Conservation (phyloP, 2,888 invertebrate species). For the Autographa pulchrina region DNA sequence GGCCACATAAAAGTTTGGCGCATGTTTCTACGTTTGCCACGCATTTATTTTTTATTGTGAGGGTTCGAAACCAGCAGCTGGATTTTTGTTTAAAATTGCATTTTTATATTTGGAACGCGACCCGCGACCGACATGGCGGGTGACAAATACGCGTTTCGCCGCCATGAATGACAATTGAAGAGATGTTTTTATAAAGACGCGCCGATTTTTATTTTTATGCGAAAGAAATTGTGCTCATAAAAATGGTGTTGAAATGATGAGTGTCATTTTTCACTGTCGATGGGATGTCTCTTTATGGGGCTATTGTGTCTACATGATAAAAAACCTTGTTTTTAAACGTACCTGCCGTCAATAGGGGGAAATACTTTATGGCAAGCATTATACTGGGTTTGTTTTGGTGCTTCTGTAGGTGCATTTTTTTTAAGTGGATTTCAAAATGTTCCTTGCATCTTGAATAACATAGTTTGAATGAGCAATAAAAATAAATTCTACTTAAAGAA, state of each 20-base stretch:
- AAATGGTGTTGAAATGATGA: conserved; percentile 88
- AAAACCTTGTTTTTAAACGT: conserved; percentile 67
- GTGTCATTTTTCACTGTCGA: conserved; percentile 87
- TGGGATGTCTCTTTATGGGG: conserved; percentile 83
- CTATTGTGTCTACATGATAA: conserved; percentile 82
- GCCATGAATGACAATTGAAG: conserved; percentile 90
- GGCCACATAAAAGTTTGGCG: conserved; percentile 67
- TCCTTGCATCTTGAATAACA: too few species aligned
- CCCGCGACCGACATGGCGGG: conserved; percentile 82
- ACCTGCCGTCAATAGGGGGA: conserved; percentile 54
- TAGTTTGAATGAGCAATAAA: too few species aligned
- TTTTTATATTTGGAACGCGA: conserved; percentile 89
- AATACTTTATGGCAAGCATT: conserved; percentile 39
- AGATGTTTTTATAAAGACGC: conserved; percentile 88
- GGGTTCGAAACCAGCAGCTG: conserved; percentile 80
- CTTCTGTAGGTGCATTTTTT: not conserved
- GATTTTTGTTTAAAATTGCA: conserved; percentile 89
- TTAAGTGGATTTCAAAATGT: not conserved
- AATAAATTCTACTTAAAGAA: too few species aligned
- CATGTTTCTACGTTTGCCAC: conserved; percentile 76
- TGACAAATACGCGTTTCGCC: conserved; percentile 88
- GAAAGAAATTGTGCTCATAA: conserved; percentile 88
- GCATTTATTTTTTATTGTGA: conserved; percentile 86
- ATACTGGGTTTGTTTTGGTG: conserved; percentile 37
- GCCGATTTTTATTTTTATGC: conserved; percentile 87